Evolutionary conservation across 2,797 vertebrate genomes (phyloP).

Genomic region (Diplodus puntazzo): DNA sequence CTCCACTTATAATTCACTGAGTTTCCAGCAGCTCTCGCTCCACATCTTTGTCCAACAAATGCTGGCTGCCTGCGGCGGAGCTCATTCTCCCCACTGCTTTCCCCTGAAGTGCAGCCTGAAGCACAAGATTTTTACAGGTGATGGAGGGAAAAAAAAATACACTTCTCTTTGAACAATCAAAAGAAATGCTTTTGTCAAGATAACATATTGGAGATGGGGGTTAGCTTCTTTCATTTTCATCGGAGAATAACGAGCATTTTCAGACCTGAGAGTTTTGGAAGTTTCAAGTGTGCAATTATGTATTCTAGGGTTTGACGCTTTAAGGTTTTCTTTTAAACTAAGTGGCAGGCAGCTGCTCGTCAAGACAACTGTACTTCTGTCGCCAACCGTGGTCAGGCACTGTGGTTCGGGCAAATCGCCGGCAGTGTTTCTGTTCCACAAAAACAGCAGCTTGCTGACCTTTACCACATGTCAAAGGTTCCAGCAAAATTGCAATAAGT

Average conservation of each 20-base stretch:
- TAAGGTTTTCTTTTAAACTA: background rate
- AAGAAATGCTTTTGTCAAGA: background rate
- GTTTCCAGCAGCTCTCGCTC: constrained; percentile 4
- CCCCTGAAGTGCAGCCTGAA: constrained; percentile 23
- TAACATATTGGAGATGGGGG: background rate
- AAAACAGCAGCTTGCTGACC: constrained; percentile 14
- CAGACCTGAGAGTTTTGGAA: background rate
- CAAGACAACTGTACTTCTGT: background rate
- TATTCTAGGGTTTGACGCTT: background rate
- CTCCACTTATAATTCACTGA: constrained; percentile 2
- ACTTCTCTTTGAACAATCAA: constrained; percentile 17
- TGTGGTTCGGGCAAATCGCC: background rate
- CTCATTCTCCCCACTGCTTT: constrained; percentile 33
- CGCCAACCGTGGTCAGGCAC: background rate
- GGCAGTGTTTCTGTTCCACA: background rate
- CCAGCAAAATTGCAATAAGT: constrained; percentile 5
- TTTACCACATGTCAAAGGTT: background rate
- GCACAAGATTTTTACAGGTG: constrained; percentile 24
- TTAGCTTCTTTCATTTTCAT: no score
- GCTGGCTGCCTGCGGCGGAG: background rate
- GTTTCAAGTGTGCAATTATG: background rate
- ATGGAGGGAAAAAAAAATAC: constrained; percentile 1
- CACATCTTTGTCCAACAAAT: constrained; percentile 44
- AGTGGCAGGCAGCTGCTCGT: background rate
- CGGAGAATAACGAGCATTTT: no score